Evolutionary conservation across 2,888 invertebrate species (phyloP).

Genomic region (Caenorhabditis japonica): DNA sequence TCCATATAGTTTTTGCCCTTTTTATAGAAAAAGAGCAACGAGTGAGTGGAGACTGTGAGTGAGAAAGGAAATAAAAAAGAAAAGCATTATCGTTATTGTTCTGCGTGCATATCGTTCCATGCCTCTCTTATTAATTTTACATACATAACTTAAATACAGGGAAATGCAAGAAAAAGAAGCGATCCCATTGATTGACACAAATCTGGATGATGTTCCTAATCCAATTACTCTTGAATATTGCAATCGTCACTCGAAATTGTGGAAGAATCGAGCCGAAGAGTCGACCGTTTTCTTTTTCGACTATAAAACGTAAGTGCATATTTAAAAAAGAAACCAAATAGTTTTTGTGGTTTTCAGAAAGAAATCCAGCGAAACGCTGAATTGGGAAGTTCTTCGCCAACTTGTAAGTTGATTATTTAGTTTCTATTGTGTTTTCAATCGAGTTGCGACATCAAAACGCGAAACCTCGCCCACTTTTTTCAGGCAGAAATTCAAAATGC

Average conservation of each 20-base stretch:
- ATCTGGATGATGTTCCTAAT: background rate
- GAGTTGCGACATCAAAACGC: too few relatives aligned
- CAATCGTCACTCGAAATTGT: conserved; percentile 38
- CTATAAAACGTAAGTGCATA: conserved; percentile 22
- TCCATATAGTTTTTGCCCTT: too few relatives aligned
- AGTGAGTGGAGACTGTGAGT: too few relatives aligned
- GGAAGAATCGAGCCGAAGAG: conserved; percentile 38
- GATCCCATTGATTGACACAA: conserved; percentile 23
- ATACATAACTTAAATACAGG: too few relatives aligned
- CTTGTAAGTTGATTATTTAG: conserved; percentile 23
- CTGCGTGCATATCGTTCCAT: too few relatives aligned
- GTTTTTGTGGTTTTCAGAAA: conserved; percentile 48
- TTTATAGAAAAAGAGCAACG: too few relatives aligned
- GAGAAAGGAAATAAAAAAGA: too few relatives aligned
- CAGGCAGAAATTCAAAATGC: too few relatives aligned
- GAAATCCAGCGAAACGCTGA: conserved; percentile 24
- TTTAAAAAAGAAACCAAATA: background rate
- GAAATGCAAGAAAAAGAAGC: background rate
- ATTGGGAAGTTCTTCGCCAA: conserved; percentile 49
- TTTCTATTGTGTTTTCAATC: too few relatives aligned
- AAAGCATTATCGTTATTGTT: too few relatives aligned
- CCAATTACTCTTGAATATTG: conserved; percentile 34
- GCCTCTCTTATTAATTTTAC: too few relatives aligned
- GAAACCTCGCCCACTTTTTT: too few relatives aligned
- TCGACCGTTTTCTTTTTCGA: conserved; percentile 48